Conservation (phyloP, 2,113 vertebrate genomes). For the Cacatua alba region DNA sequence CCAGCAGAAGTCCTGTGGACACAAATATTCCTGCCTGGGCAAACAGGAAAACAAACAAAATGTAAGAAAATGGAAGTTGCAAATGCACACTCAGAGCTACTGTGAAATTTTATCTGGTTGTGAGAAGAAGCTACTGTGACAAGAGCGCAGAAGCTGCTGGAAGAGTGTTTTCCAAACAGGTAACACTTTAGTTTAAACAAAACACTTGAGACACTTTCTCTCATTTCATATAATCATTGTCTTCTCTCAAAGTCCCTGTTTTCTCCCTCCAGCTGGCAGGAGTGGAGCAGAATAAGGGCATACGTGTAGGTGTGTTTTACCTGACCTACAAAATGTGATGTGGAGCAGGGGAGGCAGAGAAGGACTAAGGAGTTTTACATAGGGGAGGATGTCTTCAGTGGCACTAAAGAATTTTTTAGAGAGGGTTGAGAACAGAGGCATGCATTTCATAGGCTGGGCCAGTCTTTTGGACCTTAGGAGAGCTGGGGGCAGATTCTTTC, state of each 20-base stretch:
- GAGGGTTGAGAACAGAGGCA: neutral
- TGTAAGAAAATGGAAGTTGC: neutral
- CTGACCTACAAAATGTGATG: neutral
- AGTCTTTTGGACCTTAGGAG: neutral
- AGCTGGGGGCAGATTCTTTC: neutral
- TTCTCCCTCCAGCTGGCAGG: neutral
- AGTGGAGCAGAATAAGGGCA: neutral
- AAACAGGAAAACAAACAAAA: neutral
- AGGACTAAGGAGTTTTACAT: neutral
- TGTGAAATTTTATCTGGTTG: neutral
- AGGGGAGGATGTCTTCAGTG: neutral
- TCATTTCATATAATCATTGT: neutral
- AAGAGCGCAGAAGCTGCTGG: neutral
- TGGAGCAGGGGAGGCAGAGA: neutral
- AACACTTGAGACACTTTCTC: neutral
- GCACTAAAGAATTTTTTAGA: neutral
- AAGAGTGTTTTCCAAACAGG: neutral
- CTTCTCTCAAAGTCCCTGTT: neutral
- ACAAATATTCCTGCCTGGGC: neutral
- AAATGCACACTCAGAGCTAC: neutral
- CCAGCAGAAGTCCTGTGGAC: rapidly evolving
- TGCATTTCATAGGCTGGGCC: neutral
- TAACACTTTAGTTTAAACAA: neutral
- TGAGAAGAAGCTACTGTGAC: neutral
- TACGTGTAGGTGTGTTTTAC: neutral